These are phyloP conservation scores for Epinotia nisella DNA, from an alignment of 2,888 invertebrate species.

Conservation along the genomic window DNA sequence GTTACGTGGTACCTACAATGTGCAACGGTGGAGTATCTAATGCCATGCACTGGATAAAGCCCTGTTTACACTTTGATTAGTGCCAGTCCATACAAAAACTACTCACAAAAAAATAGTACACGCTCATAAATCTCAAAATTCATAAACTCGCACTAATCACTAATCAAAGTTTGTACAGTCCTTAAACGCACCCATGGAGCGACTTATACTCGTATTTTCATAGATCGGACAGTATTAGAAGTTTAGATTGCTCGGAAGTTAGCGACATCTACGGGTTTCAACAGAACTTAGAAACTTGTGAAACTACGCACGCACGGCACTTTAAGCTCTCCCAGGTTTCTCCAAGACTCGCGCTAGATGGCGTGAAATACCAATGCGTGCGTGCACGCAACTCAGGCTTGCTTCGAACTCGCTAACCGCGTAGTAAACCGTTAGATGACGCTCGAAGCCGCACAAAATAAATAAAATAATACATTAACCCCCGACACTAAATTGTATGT, in stretches of 20 bases:
- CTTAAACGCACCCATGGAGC: too few species aligned
- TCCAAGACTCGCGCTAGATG: constrained; percentile 17
- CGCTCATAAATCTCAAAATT: too few species aligned
- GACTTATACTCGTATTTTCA: neutral
- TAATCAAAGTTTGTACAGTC: too few species aligned
- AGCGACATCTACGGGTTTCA: constrained; percentile 10
- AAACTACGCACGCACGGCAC: neutral
- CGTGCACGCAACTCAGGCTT: neutral
- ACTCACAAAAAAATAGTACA: too few species aligned
- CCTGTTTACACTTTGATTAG: too few species aligned
- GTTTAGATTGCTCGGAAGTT: neutral
- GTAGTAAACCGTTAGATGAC: constrained; percentile 21
- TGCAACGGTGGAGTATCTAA: too few species aligned
- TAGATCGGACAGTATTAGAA: neutral
- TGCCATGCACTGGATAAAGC: too few species aligned
- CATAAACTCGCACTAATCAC: too few species aligned
- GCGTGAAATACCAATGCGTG: constrained; percentile 20
- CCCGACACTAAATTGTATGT: too few species aligned
- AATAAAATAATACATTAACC: neutral
- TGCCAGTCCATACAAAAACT: too few species aligned
- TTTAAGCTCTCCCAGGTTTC: neutral
- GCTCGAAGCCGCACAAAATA: neutral
- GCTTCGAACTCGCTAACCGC: neutral
- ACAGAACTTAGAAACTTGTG: neutral
- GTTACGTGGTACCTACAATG: too few species aligned